Percentiles rank a stretch among this genome's conserved stretches.
These are phyloP conservation scores for Pterostichus madidus DNA, from an alignment of 2,888 invertebrate genomes.

Conservation along the genomic window DNA sequence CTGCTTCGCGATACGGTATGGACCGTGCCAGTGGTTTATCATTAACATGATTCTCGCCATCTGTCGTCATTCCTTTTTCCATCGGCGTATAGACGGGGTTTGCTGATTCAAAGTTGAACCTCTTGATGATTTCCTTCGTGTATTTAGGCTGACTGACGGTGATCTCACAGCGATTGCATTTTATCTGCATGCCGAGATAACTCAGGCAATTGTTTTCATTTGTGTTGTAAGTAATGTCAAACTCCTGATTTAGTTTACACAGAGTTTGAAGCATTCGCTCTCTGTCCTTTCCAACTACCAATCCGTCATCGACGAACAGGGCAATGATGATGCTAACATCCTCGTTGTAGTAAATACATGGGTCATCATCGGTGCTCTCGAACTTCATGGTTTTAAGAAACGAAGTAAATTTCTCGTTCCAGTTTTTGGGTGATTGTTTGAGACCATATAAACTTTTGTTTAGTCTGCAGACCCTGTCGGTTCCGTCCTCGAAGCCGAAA, in stretches of 20 bases:
- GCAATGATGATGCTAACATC: slow-evolving; percentile 67
- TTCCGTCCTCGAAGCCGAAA: neutral
- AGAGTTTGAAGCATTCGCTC: slow-evolving; percentile 66
- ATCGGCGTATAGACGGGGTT: slow-evolving; percentile 71
- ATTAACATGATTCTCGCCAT: neutral
- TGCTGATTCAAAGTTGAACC: slow-evolving; percentile 66
- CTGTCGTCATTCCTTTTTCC: slow-evolving; percentile 10
- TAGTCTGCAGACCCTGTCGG: neutral
- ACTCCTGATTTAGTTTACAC: slow-evolving; percentile 66
- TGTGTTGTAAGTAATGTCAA: slow-evolving; percentile 68
- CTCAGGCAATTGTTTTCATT: slow-evolving; percentile 49
- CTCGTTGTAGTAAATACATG: slow-evolving; percentile 70
- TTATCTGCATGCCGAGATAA: slow-evolving; percentile 10
- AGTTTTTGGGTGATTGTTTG: slow-evolving; percentile 55
- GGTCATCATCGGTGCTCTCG: slow-evolving; percentile 70
- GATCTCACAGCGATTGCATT: slow-evolving; percentile 64
- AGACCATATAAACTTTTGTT: slow-evolving; percentile 41
- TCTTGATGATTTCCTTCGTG: slow-evolving; percentile 68
- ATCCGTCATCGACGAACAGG: slow-evolving; percentile 70
- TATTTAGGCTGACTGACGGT: slow-evolving; percentile 69
- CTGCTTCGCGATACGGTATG: slow-evolving; percentile 68
- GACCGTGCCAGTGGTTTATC: neutral
- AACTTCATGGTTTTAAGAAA: slow-evolving; percentile 68
- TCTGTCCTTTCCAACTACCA: slow-evolving; percentile 67
- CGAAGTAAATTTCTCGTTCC: slow-evolving; percentile 68